Conservation (phyloP, 2,113 vertebrate species). For the Lophius piscatorius region DNA sequence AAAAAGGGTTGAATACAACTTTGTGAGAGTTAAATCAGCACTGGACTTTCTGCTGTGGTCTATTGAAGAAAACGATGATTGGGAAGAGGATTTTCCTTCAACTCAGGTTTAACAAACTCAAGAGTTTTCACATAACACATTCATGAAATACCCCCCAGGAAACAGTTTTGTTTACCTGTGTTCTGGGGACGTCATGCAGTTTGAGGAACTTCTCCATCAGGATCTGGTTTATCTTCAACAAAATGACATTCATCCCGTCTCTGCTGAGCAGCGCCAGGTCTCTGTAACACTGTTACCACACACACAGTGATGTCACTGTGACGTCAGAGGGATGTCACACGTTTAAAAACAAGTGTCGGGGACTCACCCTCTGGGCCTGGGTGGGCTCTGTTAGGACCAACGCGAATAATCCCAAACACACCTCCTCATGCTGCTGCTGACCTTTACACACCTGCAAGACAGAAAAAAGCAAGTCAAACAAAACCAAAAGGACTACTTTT, state of each 20-base stretch:
- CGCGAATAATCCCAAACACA: constrained; percentile 92
- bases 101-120: too few species aligned
- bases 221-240: constrained; percentile 96
- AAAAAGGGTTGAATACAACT: too few species aligned
- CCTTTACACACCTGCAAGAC: constrained; percentile 91
- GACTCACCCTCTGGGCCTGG: constrained; percentile 91
- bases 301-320: not conserved
- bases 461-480: constrained; percentile 12
- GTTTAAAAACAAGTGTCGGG: too few species aligned
- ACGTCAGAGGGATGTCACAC: constrained; percentile 8
- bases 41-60: too few species aligned
- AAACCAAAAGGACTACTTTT: too few species aligned
- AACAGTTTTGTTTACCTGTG: constrained; percentile 58
- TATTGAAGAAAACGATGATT: too few species aligned
- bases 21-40: too few species aligned
- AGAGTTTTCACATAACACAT: too few species aligned
- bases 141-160: too few species aligned
- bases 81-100: too few species aligned
- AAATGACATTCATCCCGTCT: constrained; percentile 90
- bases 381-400: constrained; percentile 87
- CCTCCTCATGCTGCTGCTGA: constrained; percentile 92
- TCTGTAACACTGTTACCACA: constrained; percentile 86
- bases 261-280: constrained; percentile 92
- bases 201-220: constrained; percentile 97
- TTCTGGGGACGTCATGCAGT: constrained; percentile 85